A percentile compares a stretch with the other conserved stretches of the same genome.
Evolutionary conservation across 2,888 invertebrate genomes (phyloP).

Genomic region (Taphrorychus bicolor): DNA sequence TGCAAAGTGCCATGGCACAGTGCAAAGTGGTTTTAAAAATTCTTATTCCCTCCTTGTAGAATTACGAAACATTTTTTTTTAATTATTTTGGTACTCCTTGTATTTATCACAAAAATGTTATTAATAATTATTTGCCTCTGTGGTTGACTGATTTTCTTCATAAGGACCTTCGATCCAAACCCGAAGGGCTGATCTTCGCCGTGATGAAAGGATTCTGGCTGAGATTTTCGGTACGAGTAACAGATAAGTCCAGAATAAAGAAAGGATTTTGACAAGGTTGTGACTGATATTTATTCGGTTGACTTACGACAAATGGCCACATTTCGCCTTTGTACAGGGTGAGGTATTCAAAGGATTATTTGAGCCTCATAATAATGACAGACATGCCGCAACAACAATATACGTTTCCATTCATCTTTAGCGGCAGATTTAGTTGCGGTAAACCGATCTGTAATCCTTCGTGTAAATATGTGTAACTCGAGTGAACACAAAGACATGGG

Average conservation of each 20-base stretch:
- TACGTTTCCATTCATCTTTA: conserved; percentile 26
- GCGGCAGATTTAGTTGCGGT: conserved; percentile 24
- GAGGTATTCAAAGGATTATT: conserved; percentile 51
- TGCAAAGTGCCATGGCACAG: no score
- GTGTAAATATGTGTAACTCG: conserved; percentile 38
- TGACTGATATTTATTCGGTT: conserved; percentile 53
- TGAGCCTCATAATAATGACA: conserved; percentile 32
- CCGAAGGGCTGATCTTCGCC: no score
- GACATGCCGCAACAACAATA: conserved; percentile 29
- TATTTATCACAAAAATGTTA: no score
- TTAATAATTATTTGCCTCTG: no score
- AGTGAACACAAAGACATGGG: conserved; percentile 24
- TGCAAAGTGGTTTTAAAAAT: no score
- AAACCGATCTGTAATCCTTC: conserved; percentile 35
- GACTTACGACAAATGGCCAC: conserved; percentile 48
- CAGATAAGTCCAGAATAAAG: conserved; percentile 28
- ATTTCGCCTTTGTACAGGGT: conserved; percentile 47
- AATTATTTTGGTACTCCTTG: no score
- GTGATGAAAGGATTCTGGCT: background rate
- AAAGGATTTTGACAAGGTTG: conserved; percentile 50
- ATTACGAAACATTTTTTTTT: no score
- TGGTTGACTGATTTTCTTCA: no score
- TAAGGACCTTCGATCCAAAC: no score
- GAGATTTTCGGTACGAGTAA: conserved; percentile 5
- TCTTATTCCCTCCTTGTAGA: no score